Percentiles rank a stretch among this genome's conserved stretches.
Conservation (phyloP, 1,140 invertebrate genomes). For the Phymorhynchus buccinoides region DNA sequence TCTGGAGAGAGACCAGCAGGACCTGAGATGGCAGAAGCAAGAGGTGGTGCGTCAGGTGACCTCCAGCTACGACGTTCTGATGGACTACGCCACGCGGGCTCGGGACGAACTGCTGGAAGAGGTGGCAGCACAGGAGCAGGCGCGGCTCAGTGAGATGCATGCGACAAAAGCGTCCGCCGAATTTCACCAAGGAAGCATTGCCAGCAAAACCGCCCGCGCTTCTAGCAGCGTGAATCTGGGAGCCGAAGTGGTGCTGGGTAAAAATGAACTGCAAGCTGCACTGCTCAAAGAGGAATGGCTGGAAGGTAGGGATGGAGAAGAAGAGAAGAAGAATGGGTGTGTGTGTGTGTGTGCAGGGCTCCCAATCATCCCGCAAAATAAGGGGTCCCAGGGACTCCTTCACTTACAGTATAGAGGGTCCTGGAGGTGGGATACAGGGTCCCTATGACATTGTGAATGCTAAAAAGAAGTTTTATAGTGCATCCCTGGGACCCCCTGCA, state of each 20-base stretch:
- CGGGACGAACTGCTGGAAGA: conserved; percentile 19
- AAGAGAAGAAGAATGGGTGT: no score
- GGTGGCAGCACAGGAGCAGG: neutral
- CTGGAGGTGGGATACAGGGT: no score
- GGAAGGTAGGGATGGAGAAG: no score
- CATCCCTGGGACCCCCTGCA: no score
- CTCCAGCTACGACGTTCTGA: neutral
- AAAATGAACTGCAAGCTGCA: conserved; percentile 15
- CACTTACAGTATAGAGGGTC: no score
- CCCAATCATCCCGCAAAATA: no score
- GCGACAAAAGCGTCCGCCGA: neutral
- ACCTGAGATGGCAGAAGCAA: conserved; percentile 19
- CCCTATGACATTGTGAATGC: no score
- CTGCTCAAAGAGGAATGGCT: conserved; percentile 6
- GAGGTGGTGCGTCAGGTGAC: neutral
- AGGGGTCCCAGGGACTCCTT: no score
- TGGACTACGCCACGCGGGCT: conserved; percentile 5
- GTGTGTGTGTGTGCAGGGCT: no score
- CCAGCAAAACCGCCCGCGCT: neutral
- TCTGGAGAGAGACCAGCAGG: conserved; percentile 18
- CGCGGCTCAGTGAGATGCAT: neutral
- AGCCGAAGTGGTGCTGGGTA: neutral
- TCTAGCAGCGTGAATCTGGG: neutral
- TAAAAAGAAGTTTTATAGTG: no score
- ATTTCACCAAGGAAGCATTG: neutral